phyloP scores from a whole-genome alignment of 2,888 invertebrate species.

The Dexiosoma caninum region DNA sequence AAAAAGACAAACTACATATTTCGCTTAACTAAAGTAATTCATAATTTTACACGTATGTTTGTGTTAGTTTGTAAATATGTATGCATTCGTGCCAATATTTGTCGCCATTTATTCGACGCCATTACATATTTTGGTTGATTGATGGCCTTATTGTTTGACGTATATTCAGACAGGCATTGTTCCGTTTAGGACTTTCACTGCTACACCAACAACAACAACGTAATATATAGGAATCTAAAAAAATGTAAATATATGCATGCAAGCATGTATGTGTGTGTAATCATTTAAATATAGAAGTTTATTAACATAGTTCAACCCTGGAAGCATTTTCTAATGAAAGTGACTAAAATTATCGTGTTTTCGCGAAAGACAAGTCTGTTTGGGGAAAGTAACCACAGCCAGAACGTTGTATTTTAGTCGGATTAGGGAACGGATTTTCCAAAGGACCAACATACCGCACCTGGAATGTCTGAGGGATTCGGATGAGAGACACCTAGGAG shows the following conservation, averaged over 20 bases:
- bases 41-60: background rate
- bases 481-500: too few relatives aligned
- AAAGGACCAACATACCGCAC: too few relatives aligned
- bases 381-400: too few relatives aligned
- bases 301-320: background rate
- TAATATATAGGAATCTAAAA: too few relatives aligned
- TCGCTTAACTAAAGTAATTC: background rate
- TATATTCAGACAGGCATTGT: constrained; percentile 12
- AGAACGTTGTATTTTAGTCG: too few relatives aligned
- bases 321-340: too few relatives aligned
- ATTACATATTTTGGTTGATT: constrained; percentile 58
- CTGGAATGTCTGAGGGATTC: too few relatives aligned
- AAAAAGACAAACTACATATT: too few relatives aligned
- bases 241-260: background rate
- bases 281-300: background rate
- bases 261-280: background rate
- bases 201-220: background rate
- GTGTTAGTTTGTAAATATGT: background rate
- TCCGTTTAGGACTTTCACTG: background rate
- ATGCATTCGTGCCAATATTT: constrained; percentile 13
- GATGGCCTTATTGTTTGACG: constrained; percentile 48
- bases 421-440: too few relatives aligned
- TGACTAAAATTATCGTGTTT: too few relatives aligned
- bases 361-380: too few relatives aligned
- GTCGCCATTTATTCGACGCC: constrained; percentile 58